These are phyloP conservation scores for Metopia argyrocephala DNA, from an alignment of 2,888 invertebrate genomes.

Conservation along the genomic window DNA sequence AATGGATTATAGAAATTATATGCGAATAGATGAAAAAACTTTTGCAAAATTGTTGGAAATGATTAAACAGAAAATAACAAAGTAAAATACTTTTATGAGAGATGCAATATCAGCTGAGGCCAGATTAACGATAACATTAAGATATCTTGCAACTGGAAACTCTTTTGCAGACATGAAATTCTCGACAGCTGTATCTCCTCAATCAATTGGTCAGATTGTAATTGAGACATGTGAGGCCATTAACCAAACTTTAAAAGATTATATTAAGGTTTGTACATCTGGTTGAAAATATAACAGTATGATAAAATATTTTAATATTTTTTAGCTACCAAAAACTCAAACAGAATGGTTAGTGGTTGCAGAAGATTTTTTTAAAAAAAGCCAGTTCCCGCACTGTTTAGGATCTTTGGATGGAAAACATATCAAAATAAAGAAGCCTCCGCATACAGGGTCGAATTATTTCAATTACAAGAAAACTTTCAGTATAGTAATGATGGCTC, in stretches of 20 bases:
- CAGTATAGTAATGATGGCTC: constrained; percentile 52
- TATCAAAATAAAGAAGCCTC: constrained; percentile 50
- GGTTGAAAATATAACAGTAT: no score
- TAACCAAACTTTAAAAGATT: constrained; percentile 25
- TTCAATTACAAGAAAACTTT: constrained; percentile 61
- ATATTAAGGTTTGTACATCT: constrained; percentile 31
- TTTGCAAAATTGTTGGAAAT: neutral
- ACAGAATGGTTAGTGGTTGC: constrained; percentile 39
- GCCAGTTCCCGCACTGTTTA: constrained; percentile 50
- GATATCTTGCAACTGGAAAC: constrained; percentile 12
- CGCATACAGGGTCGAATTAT: constrained; percentile 51
- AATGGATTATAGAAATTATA: constrained; percentile 20
- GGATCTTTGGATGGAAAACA: constrained; percentile 61
- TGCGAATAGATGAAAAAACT: neutral
- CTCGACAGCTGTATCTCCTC: constrained; percentile 9
- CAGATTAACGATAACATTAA: constrained; percentile 2
- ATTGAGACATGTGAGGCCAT: constrained; percentile 25
- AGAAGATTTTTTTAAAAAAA: constrained; percentile 42
- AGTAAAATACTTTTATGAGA: neutral
- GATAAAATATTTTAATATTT: neutral
- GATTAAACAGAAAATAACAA: neutral
- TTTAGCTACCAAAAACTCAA: constrained; percentile 44
- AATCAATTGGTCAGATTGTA: neutral
- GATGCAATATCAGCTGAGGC: neutral
- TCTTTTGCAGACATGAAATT: constrained; percentile 5